These are phyloP conservation scores for Aphelinus atriplicis DNA, from an alignment of 1,140 invertebrate species.

Conservation along the genomic window DNA sequence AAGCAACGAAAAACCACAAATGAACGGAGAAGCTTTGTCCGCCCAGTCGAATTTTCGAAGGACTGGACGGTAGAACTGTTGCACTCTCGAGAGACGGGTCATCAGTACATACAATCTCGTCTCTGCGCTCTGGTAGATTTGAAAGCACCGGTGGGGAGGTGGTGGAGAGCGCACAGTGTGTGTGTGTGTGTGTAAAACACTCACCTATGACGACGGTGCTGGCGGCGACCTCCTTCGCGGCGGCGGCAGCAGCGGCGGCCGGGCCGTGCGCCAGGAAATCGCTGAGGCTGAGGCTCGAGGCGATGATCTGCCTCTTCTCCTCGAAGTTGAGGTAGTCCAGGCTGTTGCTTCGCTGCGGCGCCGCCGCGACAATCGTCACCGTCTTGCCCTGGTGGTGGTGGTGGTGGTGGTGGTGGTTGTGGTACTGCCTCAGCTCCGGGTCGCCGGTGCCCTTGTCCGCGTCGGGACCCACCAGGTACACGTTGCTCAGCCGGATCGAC, in stretches of 20 bases:
- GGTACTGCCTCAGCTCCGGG: conserved; percentile 20
- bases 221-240: conserved; percentile 66
- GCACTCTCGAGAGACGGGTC: no score
- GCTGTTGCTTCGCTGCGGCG: conserved; percentile 81
- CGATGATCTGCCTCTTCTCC: conserved; percentile 88
- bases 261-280: conserved; percentile 82
- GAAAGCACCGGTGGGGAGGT: no score
- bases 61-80: no score
- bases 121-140: no score
- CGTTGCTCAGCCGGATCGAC: conserved; percentile 64
- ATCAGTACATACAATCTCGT: no score
- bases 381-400: conserved; percentile 65
- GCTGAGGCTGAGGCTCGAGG: conserved; percentile 84
- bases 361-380: conserved; percentile 71
- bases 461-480: conserved; percentile 57
- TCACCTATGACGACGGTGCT: conserved; percentile 65
- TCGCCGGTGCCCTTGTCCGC: conserved; percentile 48
- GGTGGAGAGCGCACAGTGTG: no score
- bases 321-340: conserved; percentile 91
- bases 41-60: no score
- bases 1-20: no score
- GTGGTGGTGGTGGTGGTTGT: conserved; percentile 55
- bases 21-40: no score
- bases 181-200: conserved; percentile 40
- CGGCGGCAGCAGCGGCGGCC: conserved; percentile 70